Evolutionary conservation across 2,113 vertebrate species (phyloP).

Genomic region (Pungitius pungitius): DNA sequence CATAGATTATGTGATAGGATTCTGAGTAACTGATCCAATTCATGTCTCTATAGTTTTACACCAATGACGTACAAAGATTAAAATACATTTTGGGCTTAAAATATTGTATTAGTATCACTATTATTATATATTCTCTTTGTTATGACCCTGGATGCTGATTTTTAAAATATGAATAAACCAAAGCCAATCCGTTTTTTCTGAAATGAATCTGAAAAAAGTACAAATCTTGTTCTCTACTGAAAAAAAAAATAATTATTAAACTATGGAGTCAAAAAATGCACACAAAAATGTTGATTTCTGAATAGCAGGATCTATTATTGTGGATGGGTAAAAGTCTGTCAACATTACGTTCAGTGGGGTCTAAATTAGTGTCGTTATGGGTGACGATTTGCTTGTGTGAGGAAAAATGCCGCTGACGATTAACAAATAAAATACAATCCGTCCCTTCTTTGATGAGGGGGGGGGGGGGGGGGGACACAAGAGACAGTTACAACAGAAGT

Average conservation of each 20-base stretch:
- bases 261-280: slow-evolving; percentile 68
- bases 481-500: slow-evolving; percentile 68
- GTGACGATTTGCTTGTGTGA: slow-evolving; percentile 1
- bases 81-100: slow-evolving; percentile 30
- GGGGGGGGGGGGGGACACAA: slow-evolving; percentile 51
- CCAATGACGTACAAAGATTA: slow-evolving; percentile 38
- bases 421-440: slow-evolving; percentile 7
- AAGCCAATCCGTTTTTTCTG: slow-evolving; percentile 31
- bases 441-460: slow-evolving; percentile 53
- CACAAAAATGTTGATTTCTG: slow-evolving; percentile 79
- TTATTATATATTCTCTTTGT: neutral
- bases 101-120: neutral
- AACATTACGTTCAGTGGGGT: slow-evolving; percentile 24
- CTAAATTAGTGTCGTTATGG: slow-evolving; percentile 37
- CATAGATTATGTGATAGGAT: slow-evolving; percentile 77
- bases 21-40: slow-evolving; percentile 68
- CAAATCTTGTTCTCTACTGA: slow-evolving; percentile 19
- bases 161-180: neutral
- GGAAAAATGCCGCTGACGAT: slow-evolving; percentile 15
- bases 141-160: neutral
- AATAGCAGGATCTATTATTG: slow-evolving; percentile 98
- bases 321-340: slow-evolving; percentile 43
- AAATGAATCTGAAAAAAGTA: slow-evolving; percentile 29
- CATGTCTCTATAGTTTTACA: slow-evolving; percentile 34
- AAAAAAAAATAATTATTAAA: slow-evolving; percentile 43